These are phyloP conservation scores for Mirza zaza DNA, from an alignment of 2,113 vertebrate genomes.

Conservation along the genomic window DNA sequence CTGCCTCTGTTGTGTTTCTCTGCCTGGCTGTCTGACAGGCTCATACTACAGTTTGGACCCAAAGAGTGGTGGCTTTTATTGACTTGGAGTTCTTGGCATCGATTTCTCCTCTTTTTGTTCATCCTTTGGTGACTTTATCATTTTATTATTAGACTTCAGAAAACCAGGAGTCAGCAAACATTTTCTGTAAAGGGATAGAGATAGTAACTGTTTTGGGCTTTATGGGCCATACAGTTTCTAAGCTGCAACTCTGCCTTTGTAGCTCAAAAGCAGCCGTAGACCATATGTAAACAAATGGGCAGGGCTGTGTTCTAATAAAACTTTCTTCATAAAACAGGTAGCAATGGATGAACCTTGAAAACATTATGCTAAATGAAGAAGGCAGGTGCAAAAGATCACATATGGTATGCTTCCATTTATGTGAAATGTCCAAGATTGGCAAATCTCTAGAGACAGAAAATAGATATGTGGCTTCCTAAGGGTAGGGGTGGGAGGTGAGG, in stretches of 20 bases:
- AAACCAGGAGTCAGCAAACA: not conserved
- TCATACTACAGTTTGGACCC: too few species aligned
- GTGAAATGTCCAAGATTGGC: not conserved
- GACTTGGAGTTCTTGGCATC: not conserved
- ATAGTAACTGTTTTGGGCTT: not conserved
- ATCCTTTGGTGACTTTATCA: not conserved
- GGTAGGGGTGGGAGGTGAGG: not conserved
- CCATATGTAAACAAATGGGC: too few species aligned
- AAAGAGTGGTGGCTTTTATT: not conserved
- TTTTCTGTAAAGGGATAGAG: not conserved
- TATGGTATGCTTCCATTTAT: not conserved
- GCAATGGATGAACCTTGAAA: not conserved
- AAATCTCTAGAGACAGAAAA: conserved; percentile 8
- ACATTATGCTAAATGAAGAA: not conserved
- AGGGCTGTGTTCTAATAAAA: not conserved
- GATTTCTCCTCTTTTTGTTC: not conserved
- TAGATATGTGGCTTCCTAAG: not conserved
- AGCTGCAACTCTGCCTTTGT: not conserved
- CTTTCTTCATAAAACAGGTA: not conserved
- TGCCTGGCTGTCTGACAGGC: not conserved
- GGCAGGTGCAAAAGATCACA: not conserved
- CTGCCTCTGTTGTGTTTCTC: not conserved
- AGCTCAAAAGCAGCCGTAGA: not conserved
- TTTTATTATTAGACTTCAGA: not conserved
- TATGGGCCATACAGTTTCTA: not conserved